A percentile compares a stretch with the other conserved stretches of the same genome.
These are phyloP conservation scores for Picus viridis DNA, from an alignment of 2,797 vertebrate species.

Conservation along the genomic window DNA sequence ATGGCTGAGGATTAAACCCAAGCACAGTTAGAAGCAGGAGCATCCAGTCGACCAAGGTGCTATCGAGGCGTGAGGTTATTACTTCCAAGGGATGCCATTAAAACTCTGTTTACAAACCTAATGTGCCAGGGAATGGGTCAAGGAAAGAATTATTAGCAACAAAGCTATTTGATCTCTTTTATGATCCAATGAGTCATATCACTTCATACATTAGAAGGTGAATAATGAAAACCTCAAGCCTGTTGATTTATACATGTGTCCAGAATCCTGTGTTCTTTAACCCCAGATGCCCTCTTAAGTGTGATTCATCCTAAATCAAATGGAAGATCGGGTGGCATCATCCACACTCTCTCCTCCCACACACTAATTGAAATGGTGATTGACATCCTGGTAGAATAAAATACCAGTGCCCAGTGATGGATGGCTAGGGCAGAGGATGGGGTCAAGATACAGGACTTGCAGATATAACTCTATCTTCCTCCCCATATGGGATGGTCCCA, in stretches of 20 bases:
- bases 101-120: constrained; percentile 81
- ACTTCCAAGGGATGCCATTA: constrained; percentile 80
- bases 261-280: constrained; percentile 78
- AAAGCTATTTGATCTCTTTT: constrained; percentile 83
- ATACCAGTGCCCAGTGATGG: constrained; percentile 58
- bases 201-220: constrained; percentile 74
- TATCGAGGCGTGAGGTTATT: constrained; percentile 76
- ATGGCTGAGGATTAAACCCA: constrained; percentile 58
- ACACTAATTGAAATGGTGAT: constrained; percentile 72
- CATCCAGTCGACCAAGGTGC: constrained; percentile 61
- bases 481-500: constrained; percentile 28
- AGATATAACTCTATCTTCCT: constrained; percentile 53
- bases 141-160: constrained; percentile 82
- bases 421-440: constrained; percentile 36
- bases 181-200: constrained; percentile 80
- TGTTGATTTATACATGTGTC: constrained; percentile 76
- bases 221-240: constrained; percentile 79
- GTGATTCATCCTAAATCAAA: constrained; percentile 78
- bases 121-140: constrained; percentile 80
- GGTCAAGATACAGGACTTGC: constrained; percentile 50
- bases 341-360: constrained; percentile 55
- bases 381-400: constrained; percentile 64
- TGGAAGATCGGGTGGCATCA: constrained; percentile 68
- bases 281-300: constrained; percentile 78
- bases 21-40: constrained; percentile 52